Conservation (phyloP, 2,888 invertebrate genomes). For the Macaria liturata region DNA sequence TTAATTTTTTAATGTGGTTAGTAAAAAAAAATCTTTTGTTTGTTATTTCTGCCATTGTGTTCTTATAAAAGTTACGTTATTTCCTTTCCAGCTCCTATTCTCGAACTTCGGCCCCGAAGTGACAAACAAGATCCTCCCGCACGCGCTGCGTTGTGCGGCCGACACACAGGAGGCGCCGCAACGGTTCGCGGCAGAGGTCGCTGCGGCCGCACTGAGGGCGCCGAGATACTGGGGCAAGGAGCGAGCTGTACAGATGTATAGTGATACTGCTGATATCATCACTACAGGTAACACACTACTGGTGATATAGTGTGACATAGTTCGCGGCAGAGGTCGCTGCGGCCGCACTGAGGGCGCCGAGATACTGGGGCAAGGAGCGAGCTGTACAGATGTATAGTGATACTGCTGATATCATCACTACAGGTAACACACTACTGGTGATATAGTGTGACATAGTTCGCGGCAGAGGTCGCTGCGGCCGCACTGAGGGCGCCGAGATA, state of each 20-base stretch:
- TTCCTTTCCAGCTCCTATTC: slow-evolving; percentile 84
- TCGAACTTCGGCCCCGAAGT: slow-evolving; percentile 89
- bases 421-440: no score
- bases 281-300: slow-evolving; percentile 59
- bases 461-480: no score
- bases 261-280: slow-evolving; percentile 83
- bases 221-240: slow-evolving; percentile 91
- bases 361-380: slow-evolving; percentile 90
- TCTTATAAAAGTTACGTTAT: no score
- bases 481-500: no score
- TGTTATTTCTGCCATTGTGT: no score
- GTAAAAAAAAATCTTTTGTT: no score
- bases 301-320: background rate
- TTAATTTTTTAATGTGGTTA: no score
- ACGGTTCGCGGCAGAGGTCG: slow-evolving; percentile 90
- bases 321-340: slow-evolving; percentile 91
- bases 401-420: slow-evolving; percentile 53
- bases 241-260: slow-evolving; percentile 85
- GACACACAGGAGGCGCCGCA: slow-evolving; percentile 90
- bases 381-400: slow-evolving; percentile 83
- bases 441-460: no score
- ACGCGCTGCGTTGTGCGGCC: slow-evolving; percentile 85
- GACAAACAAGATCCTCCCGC: slow-evolving; percentile 84
- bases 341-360: slow-evolving; percentile 91
- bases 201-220: slow-evolving; percentile 91